Percentiles rank a stretch among this genome's conserved stretches.
phyloP scores from a whole-genome alignment of 1,140 invertebrate genomes.

The Anoplolepis gracilipes region DNA sequence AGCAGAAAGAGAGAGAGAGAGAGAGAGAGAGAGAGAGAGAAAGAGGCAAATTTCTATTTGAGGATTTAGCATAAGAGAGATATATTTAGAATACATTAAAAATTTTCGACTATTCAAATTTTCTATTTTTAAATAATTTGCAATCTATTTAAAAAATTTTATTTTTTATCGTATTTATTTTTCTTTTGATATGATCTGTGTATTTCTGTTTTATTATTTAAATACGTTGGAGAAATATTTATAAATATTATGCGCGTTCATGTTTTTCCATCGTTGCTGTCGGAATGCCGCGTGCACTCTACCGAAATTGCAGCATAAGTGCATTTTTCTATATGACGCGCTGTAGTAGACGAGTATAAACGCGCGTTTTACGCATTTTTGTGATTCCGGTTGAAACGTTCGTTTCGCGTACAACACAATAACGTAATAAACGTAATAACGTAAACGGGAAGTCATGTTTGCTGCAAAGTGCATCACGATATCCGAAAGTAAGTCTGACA shows the following conservation, averaged over 20 bases:
- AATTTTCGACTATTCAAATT: not conserved
- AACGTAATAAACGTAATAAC: constrained; percentile 43
- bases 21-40: not conserved
- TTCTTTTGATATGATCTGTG: too few relatives aligned
- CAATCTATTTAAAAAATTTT: not conserved
- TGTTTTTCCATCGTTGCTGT: constrained; percentile 23
- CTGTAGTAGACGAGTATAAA: constrained; percentile 1
- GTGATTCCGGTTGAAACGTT: constrained; percentile 42
- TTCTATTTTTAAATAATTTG: not conserved
- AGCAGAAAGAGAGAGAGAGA: not conserved
- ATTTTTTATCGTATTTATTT: not conserved
- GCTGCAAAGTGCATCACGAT: constrained; percentile 28
- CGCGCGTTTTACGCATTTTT: constrained; percentile 44
- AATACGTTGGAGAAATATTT: constrained; percentile 16
- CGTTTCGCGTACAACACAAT: constrained; percentile 15
- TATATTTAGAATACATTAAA: not conserved
- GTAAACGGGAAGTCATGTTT: constrained; percentile 35
- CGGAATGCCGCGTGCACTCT: not conserved
- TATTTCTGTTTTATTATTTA: not conserved
- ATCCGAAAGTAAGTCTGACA: constrained; percentile 16
- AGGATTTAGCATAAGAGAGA: not conserved
- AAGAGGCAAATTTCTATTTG: not conserved
- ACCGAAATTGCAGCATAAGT: constrained; percentile 42
- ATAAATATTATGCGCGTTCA: constrained; percentile 9
- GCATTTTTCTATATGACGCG: not conserved